Evolutionary conservation across 1,140 invertebrate species (phyloP).

Genomic region (Choristoneura fumiferana): DNA sequence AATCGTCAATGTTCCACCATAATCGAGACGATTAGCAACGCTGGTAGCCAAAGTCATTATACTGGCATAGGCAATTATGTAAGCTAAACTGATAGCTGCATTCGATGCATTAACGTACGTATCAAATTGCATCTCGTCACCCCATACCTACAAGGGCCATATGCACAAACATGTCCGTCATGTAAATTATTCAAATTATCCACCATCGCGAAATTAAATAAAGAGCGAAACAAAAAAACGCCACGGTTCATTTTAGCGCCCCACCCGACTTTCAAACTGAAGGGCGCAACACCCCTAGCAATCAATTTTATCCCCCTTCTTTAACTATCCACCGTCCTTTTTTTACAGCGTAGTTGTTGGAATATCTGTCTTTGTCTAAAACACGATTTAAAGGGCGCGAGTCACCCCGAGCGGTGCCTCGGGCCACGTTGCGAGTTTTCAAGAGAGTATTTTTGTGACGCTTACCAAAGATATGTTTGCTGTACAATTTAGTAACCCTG

Average conservation of each 20-base stretch:
- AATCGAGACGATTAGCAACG: too few species aligned
- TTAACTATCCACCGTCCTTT: conserved; percentile 41
- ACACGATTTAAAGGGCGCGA: conserved; percentile 42
- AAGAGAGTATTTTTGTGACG: conserved; percentile 56
- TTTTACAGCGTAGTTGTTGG: conserved; percentile 25
- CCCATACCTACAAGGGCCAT: conserved; percentile 2
- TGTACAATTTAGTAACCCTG: not conserved
- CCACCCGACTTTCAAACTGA: conserved; percentile 50
- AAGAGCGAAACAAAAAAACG: conserved; percentile 66
- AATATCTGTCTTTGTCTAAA: conserved; percentile 42
- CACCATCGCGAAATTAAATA: conserved; percentile 74
- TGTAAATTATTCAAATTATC: conserved; percentile 70
- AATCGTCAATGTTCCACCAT: too few species aligned
- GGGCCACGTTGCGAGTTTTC: conserved; percentile 46
- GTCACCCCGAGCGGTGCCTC: conserved; percentile 43
- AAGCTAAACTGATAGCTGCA: too few species aligned
- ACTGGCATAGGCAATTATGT: too few species aligned
- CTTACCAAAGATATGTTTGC: conserved; percentile 26
- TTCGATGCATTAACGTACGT: too few species aligned
- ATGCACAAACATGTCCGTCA: conserved; percentile 49
- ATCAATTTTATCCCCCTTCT: conserved; percentile 64
- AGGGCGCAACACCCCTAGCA: conserved; percentile 64
- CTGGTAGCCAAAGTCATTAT: too few species aligned
- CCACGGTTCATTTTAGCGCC: conserved; percentile 46
- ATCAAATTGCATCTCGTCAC: not conserved